A percentile compares a stretch with the other conserved stretches of the same genome.
Conservation (phyloP, 2,888 invertebrate species). For the Mystacides longicornis region DNA sequence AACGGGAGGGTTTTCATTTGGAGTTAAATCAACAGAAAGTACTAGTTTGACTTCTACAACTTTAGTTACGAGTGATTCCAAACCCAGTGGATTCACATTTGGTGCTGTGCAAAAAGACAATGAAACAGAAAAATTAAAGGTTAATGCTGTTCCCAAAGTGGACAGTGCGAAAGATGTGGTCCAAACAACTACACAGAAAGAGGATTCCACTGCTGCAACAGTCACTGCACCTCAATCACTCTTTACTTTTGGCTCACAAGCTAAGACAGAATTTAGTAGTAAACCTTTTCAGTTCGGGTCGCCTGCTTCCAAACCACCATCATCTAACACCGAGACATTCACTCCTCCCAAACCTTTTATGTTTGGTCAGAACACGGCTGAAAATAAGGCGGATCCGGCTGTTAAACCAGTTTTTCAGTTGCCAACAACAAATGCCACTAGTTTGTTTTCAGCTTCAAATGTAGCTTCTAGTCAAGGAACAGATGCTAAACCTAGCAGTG, state of each 20-base stretch:
- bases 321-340: conserved; percentile 9
- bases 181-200: neutral
- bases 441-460: conserved; percentile 11
- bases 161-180: neutral
- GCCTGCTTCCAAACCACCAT: conserved; percentile 20
- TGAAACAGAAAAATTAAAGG: conserved; percentile 8
- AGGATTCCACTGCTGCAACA: neutral
- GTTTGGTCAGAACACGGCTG: neutral
- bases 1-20: conserved; percentile 22
- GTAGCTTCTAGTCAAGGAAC: neutral
- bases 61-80: conserved; percentile 1
- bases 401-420: conserved; percentile 7
- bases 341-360: neutral
- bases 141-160: neutral
- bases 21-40: conserved; percentile 23
- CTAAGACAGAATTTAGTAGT: conserved; percentile 10
- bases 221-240: neutral
- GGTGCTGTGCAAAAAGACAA: conserved; percentile 6
- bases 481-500: neutral
- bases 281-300: conserved; percentile 33
- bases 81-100: conserved; percentile 10
- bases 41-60: neutral
- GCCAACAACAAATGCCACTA: conserved; percentile 5
- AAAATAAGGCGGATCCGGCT: neutral
- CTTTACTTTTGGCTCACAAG: conserved; percentile 27